phyloP scores from a whole-genome alignment of 2,113 vertebrate genomes.

The Clarias macrocephalus region DNA sequence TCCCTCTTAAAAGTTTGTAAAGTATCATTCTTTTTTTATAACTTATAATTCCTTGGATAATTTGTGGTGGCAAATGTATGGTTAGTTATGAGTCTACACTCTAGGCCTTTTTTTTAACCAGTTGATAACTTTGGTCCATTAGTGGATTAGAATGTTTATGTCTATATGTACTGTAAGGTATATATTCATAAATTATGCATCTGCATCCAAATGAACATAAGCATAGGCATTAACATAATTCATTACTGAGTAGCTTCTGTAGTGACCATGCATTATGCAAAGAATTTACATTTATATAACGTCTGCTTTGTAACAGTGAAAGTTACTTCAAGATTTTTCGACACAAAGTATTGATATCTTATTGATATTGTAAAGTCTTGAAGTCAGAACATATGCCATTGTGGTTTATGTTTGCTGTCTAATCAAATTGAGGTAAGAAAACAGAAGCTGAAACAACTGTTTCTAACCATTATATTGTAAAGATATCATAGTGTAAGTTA shows the following conservation, averaged over 20 bases:
- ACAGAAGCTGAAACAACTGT: too few species aligned
- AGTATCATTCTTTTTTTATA: conserved; percentile 14
- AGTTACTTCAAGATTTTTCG: background rate
- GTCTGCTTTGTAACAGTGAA: too few species aligned
- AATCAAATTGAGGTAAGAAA: background rate
- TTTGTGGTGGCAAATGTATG: background rate
- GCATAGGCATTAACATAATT: background rate
- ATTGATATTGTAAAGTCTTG: background rate
- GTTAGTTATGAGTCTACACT: background rate
- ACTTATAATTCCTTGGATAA: conserved; percentile 14
- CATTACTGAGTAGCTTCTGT: background rate
- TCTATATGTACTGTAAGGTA: background rate
- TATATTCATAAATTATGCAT: background rate
- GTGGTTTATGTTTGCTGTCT: background rate
- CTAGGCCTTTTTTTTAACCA: background rate
- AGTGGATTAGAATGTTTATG: conserved; percentile 2
- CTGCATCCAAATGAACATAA: background rate
- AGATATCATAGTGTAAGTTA: background rate
- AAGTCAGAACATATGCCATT: too few species aligned
- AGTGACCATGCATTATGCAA: background rate
- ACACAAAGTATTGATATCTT: too few species aligned
- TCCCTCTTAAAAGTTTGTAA: conserved; percentile 51
- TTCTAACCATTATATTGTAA: background rate
- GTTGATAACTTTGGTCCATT: background rate
- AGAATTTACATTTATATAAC: background rate